Percentiles rank a stretch among this genome's conserved stretches.
Conservation (phyloP, 2,888 invertebrate species). For the Apoda limacodes region DNA sequence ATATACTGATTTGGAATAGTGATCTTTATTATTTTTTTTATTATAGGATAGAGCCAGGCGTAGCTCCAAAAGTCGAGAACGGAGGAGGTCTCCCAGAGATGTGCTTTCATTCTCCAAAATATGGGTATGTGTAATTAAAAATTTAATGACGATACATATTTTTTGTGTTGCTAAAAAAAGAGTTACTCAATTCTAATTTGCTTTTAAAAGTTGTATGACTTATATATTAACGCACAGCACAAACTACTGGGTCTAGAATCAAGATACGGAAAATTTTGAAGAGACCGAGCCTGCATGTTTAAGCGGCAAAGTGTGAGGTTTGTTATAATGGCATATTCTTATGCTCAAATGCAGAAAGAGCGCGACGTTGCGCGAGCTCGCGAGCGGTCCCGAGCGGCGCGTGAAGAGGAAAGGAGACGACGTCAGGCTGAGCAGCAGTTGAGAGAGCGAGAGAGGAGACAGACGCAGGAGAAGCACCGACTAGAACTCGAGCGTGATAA, state of each 20-base stretch:
- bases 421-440: constrained; percentile 83
- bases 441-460: constrained; percentile 83
- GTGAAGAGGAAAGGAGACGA: constrained; percentile 85
- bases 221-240: too few relatives aligned
- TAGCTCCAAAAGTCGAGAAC: constrained; percentile 54
- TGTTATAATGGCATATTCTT: too few relatives aligned
- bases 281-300: too few relatives aligned
- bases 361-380: constrained; percentile 79
- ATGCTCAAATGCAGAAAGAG: constrained; percentile 77
- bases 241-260: too few relatives aligned
- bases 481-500: constrained; percentile 86
- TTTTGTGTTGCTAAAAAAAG: too few relatives aligned
- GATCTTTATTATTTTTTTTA: too few relatives aligned
- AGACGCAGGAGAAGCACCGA: constrained; percentile 86
- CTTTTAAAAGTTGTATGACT: too few relatives aligned
- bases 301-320: too few relatives aligned
- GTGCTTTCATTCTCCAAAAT: constrained; percentile 85
- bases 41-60: constrained; percentile 43
- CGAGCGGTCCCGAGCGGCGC: constrained; percentile 80
- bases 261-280: too few relatives aligned
- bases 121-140: constrained; percentile 76
- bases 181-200: too few relatives aligned
- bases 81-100: constrained; percentile 70
- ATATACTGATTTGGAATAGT: too few relatives aligned
- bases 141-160: too few relatives aligned